Evolutionary conservation across 1,140 invertebrate species (phyloP).

Genomic region (Neodiprion virginianus): DNA sequence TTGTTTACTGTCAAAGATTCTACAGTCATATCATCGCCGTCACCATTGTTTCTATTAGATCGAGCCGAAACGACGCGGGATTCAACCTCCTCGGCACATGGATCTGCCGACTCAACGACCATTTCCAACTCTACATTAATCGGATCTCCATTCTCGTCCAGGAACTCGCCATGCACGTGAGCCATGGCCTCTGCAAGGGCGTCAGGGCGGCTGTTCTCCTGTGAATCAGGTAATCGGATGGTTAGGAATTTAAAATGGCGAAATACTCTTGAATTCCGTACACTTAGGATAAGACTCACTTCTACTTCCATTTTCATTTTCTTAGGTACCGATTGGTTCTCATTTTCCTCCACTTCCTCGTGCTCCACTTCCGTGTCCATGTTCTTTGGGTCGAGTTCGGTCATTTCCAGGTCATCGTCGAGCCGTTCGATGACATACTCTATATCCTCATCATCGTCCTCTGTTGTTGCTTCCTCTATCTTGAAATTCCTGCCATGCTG

Average conservation of each 20-base stretch:
- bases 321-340: conserved; percentile 26
- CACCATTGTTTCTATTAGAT: conserved; percentile 17
- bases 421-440: conserved; percentile 48
- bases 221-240: conserved; percentile 5
- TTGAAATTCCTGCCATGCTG: background rate
- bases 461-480: background rate
- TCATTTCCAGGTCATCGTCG: conserved; percentile 31
- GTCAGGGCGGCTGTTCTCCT: conserved; percentile 38
- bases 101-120: conserved; percentile 41
- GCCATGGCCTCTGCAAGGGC: conserved; percentile 50
- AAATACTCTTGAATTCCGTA: background rate
- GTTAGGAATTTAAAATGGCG: conserved; percentile 9
- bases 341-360: conserved; percentile 39
- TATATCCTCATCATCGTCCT: conserved; percentile 34
- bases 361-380: conserved; percentile 39
- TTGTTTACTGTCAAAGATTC: conserved; percentile 25
- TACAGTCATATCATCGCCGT: conserved; percentile 21
- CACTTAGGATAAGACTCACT: conserved; percentile 19
- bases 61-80: conserved; percentile 12
- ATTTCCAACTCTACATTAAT: conserved; percentile 46
- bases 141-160: conserved; percentile 34
- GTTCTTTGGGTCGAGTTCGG: conserved; percentile 35
- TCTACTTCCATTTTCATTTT: conserved; percentile 36
- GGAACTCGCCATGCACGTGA: conserved; percentile 48
- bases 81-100: conserved; percentile 26